Conservation (phyloP, 2,797 vertebrate genomes). For the Ciconia nigra region DNA sequence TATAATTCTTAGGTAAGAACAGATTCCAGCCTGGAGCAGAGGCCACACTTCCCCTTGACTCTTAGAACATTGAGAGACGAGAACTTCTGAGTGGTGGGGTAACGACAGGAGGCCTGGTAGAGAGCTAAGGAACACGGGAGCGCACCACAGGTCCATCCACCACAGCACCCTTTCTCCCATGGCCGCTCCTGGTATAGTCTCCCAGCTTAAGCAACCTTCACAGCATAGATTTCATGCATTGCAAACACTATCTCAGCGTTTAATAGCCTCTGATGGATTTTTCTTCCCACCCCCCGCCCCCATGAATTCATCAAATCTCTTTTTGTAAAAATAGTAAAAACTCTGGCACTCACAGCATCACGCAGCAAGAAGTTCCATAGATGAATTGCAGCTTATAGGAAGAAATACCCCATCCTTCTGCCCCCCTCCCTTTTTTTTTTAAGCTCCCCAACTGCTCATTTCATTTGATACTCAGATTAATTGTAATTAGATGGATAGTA, state of each 20-base stretch:
- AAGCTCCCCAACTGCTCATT: background rate
- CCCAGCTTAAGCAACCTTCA: background rate
- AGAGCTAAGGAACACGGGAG: background rate
- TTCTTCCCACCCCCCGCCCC: rapidly evolving
- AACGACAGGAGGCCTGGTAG: background rate
- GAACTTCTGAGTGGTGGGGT: background rate
- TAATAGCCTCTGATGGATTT: background rate
- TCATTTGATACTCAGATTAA: background rate
- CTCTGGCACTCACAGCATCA: background rate
- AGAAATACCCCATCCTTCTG: background rate
- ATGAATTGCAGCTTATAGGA: background rate
- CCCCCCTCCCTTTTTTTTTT: background rate
- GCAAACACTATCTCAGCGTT: background rate
- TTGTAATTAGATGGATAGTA: background rate
- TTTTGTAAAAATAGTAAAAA: background rate
- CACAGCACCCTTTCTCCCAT: background rate
- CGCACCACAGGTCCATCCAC: background rate
- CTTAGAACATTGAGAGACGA: background rate
- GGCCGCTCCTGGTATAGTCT: background rate
- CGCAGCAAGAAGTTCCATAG: background rate
- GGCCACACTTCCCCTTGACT: background rate
- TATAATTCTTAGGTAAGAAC: background rate
- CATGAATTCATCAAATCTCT: background rate
- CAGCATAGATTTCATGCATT: background rate
- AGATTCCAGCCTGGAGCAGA: background rate